phyloP scores from a whole-genome alignment of 2,113 vertebrate genomes.

The Misgurnus anguillicaudatus region DNA sequence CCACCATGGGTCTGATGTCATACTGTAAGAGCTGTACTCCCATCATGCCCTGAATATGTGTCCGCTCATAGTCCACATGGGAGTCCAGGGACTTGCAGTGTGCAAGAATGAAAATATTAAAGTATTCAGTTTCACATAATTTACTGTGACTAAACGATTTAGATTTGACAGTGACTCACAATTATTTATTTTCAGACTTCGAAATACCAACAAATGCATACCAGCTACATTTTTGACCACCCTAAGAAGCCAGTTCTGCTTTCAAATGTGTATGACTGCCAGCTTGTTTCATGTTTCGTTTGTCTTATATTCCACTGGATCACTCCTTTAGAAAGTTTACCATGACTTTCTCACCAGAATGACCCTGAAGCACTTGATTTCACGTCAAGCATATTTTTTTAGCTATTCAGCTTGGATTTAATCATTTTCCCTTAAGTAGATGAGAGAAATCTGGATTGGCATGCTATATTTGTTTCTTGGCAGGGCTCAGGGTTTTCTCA shows the following conservation, averaged over 20 bases:
- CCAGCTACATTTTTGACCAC: neutral
- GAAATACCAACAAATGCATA: neutral
- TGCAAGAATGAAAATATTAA: neutral
- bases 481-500: conserved; percentile 59
- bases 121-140: no score
- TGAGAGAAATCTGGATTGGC: conserved; percentile 43
- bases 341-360: neutral
- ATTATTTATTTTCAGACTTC: neutral
- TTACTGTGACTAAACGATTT: neutral
- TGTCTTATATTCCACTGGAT: neutral
- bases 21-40: conserved; percentile 85
- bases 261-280: neutral
- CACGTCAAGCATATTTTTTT: conserved; percentile 32
- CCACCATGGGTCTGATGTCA: conserved; percentile 82
- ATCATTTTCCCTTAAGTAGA: conserved; percentile 53
- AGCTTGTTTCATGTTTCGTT: neutral
- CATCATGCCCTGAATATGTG: conserved; percentile 46
- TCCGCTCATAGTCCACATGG: neutral
- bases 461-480: conserved; percentile 66
- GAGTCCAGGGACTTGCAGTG: conserved; percentile 4
- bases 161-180: neutral
- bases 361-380: conserved; percentile 1
- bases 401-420: conserved; percentile 63
- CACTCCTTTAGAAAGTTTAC: neutral
- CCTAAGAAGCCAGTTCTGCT: neutral